Evolutionary conservation across 1,140 invertebrate genomes (phyloP).

Genomic region (Zaprionus lachaisei): DNA sequence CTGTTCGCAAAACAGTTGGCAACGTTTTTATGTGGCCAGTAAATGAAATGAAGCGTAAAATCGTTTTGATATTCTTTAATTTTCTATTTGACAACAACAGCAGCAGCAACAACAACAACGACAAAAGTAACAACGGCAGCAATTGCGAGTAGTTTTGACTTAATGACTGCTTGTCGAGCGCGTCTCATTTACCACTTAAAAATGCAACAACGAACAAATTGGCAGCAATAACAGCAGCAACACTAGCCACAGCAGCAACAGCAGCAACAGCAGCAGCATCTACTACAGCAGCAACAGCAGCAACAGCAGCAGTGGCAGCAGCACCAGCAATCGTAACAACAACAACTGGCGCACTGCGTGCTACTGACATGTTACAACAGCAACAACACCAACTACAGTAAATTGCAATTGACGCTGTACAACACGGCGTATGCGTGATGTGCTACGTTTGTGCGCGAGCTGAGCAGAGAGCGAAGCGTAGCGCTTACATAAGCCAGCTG

Average conservation of each 20-base stretch:
- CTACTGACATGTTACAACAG: conserved; percentile 20
- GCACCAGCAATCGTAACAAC: conserved; percentile 19
- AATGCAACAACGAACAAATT: conserved; percentile 75
- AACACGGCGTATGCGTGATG: conserved; percentile 71
- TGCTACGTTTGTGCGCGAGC: conserved; percentile 39
- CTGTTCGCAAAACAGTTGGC: not conserved
- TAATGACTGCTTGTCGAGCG: conserved; percentile 61
- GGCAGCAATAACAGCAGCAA: conserved; percentile 37
- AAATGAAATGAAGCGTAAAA: conserved; percentile 19
- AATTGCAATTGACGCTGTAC: conserved; percentile 63
- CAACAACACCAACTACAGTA: conserved; percentile 47
- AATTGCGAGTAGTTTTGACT: conserved; percentile 39
- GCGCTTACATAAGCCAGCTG: conserved; percentile 28
- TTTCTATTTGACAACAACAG: conserved; percentile 14
- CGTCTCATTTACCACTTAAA: conserved; percentile 67
- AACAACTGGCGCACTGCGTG: conserved; percentile 35
- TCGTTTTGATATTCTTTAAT: conserved; percentile 10
- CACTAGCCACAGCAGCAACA: conserved; percentile 1
- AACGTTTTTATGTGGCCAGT: not conserved
- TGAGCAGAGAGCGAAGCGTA: conserved; percentile 19
- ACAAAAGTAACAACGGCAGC: not conserved
- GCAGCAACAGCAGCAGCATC: conserved; percentile 26
- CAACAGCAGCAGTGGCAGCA: conserved; percentile 30
- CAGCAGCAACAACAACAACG: conserved; percentile 2
- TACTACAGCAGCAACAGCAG: conserved; percentile 5